phyloP scores from a whole-genome alignment of 2,113 vertebrate genomes.

The Hyperopisus bebe region DNA sequence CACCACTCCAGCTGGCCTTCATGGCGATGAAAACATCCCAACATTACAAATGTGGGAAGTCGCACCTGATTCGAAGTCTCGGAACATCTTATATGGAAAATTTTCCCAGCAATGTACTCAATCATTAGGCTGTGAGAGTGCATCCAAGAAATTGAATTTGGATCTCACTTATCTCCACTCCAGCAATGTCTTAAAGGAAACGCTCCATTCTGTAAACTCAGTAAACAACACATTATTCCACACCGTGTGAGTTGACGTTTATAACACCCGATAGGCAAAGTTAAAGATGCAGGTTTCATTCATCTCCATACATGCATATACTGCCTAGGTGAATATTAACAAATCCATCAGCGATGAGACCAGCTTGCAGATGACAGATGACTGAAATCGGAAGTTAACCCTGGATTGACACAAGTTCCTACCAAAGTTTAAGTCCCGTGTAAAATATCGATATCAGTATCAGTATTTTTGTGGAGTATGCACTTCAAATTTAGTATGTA shows the following conservation, averaged over 20 bases:
- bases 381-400: neutral
- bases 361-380: neutral
- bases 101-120: neutral
- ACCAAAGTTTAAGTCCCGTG: neutral
- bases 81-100: neutral
- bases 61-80: neutral
- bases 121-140: neutral
- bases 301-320: neutral
- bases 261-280: neutral
- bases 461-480: neutral
- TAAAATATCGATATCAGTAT: neutral
- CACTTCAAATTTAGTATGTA: neutral
- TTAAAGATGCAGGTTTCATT: neutral
- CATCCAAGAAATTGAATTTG: neutral
- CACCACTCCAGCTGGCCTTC: neutral
- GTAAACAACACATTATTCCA: neutral
- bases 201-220: neutral
- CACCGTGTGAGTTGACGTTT: neutral
- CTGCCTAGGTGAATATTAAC: neutral
- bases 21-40: neutral
- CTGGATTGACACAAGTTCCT: neutral
- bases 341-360: neutral
- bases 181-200: neutral
- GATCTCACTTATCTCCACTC: neutral
- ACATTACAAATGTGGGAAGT: neutral